Percentiles rank a stretch among this genome's conserved stretches.
phyloP scores from a whole-genome alignment of 1,140 invertebrate species.

The Heliconius congener region DNA sequence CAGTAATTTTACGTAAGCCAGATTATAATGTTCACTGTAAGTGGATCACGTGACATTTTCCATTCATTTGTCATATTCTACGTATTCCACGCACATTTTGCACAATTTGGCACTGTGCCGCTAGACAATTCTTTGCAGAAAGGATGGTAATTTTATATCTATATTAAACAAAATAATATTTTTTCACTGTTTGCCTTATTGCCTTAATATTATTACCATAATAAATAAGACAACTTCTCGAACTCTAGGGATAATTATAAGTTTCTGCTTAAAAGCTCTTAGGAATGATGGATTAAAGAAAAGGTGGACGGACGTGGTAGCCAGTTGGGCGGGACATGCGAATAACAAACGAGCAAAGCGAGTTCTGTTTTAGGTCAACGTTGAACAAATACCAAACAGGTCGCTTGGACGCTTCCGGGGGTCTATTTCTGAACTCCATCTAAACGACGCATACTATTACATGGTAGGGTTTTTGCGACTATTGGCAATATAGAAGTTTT shows the following conservation, averaged over 20 bases:
- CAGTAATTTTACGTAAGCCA: background rate
- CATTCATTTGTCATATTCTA: slow-evolving; percentile 74
- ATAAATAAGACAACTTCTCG: background rate
- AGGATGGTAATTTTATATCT: slow-evolving; percentile 26
- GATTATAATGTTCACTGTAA: background rate
- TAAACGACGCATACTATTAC: slow-evolving; percentile 59
- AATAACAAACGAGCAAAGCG: slow-evolving; percentile 79
- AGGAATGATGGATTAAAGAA: slow-evolving; percentile 1
- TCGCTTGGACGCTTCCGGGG: slow-evolving; percentile 77
- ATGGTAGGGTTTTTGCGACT: slow-evolving; percentile 59
- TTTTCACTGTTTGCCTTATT: background rate
- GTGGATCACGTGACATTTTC: slow-evolving; percentile 61
- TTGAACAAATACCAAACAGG: slow-evolving; percentile 81
- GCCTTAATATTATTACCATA: background rate
- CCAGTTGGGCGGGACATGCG: slow-evolving; percentile 48
- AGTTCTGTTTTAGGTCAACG: slow-evolving; percentile 80
- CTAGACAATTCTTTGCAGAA: slow-evolving; percentile 51
- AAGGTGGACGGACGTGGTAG: slow-evolving; percentile 38
- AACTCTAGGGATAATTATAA: background rate
- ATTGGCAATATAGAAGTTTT: slow-evolving; percentile 32
- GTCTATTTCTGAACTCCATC: slow-evolving; percentile 77
- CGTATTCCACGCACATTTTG: slow-evolving; percentile 52
- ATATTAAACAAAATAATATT: background rate
- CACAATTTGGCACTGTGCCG: slow-evolving; percentile 70
- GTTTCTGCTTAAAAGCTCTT: background rate